Percentiles rank a stretch among this genome's conserved stretches.
These are phyloP conservation scores for Carollia perspicillata DNA, from an alignment of 2,113 vertebrate species.

Conservation along the genomic window DNA sequence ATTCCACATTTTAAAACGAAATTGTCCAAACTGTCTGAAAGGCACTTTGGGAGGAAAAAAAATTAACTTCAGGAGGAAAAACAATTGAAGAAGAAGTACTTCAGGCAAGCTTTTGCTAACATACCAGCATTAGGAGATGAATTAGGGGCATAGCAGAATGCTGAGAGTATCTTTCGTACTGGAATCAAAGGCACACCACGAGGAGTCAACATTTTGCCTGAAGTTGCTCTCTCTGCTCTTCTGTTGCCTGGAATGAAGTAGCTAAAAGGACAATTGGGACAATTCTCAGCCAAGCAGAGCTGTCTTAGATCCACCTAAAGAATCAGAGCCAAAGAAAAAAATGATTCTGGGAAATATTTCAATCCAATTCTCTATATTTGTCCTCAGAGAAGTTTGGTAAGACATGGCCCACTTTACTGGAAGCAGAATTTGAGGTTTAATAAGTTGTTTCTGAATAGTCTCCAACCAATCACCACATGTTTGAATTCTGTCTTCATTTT, in stretches of 20 bases:
- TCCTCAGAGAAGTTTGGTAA: neutral
- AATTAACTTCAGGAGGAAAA: neutral
- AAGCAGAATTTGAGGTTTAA: neutral
- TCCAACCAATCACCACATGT: neutral
- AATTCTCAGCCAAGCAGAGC: neutral
- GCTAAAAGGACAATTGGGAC: constrained; percentile 55
- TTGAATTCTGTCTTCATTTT: neutral
- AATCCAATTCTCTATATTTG: neutral
- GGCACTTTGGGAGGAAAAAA: too few relatives aligned
- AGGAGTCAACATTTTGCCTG: constrained; percentile 55
- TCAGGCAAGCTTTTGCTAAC: constrained; percentile 45
- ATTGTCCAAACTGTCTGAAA: constrained; percentile 53
- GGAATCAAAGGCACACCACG: constrained; percentile 5
- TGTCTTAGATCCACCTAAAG: constrained; percentile 38
- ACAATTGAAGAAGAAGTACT: neutral
- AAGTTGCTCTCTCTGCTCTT: constrained; percentile 27
- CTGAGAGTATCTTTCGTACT: constrained; percentile 2
- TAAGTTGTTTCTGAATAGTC: neutral
- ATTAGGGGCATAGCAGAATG: neutral
- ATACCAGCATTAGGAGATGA: constrained; percentile 32
- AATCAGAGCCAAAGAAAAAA: constrained; percentile 35
- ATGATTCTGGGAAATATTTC: constrained; percentile 1
- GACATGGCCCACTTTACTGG: neutral
- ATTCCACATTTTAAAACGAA: constrained; percentile 57
- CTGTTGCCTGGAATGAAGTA: constrained; percentile 12